Conservation (phyloP, 2,888 invertebrate genomes). For the Schrankia costaestrigalis region DNA sequence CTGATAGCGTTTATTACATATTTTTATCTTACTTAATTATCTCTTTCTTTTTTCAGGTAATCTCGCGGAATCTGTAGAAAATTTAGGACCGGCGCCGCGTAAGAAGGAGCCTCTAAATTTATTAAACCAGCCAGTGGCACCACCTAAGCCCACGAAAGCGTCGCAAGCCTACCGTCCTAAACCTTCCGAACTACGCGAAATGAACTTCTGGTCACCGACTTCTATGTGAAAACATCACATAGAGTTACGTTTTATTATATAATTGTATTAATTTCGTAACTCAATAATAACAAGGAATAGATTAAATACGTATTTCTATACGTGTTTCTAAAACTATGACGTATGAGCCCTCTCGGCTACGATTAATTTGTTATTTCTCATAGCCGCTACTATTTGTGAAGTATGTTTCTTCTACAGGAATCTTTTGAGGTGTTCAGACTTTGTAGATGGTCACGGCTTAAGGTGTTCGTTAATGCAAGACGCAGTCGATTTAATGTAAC, state of each 20-base stretch:
- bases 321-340: slow-evolving; percentile 18
- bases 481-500: too few relatives aligned
- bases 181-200: slow-evolving; percentile 86
- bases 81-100: slow-evolving; percentile 63
- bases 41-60: slow-evolving; percentile 40
- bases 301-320: slow-evolving; percentile 18
- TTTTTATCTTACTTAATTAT: background rate
- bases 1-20: background rate
- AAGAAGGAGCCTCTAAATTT: slow-evolving; percentile 37
- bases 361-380: slow-evolving; percentile 17
- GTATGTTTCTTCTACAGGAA: slow-evolving; percentile 19
- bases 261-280: slow-evolving; percentile 24
- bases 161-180: slow-evolving; percentile 50
- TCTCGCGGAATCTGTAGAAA: slow-evolving; percentile 70
- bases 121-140: slow-evolving; percentile 33
- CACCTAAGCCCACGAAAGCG: slow-evolving; percentile 48
- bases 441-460: background rate
- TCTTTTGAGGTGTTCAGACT: slow-evolving; percentile 4
- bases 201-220: slow-evolving; percentile 93
- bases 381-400: slow-evolving; percentile 19
- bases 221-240: slow-evolving; percentile 82
- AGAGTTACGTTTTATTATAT: slow-evolving; percentile 27
- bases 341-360: slow-evolving; percentile 10
- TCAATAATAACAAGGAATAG: slow-evolving; percentile 17
- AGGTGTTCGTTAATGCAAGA: too few relatives aligned